Base-by-base conservation (phyloP, 1,140 invertebrate species). In the Argopecten irradians region DNA sequence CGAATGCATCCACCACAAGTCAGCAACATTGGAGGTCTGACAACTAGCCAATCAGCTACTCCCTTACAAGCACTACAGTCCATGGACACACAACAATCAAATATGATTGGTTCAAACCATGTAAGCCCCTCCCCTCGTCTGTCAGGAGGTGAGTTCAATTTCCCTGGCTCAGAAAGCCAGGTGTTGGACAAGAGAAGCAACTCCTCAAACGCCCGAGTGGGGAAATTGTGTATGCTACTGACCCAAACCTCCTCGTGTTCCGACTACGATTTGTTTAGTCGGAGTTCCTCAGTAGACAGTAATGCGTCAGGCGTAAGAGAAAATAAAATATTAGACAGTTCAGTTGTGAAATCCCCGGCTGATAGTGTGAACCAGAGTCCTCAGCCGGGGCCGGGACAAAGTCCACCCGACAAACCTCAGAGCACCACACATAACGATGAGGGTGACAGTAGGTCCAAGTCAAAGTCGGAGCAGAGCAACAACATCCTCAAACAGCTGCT, bases 401-500 rank as follows among this genome's bases (percentile, higher is more conserved):
- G 93, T 83, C 93, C 94, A 0, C 96, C 91, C 32, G 93, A 95
- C 88, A 94, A 94, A 89, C 94, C 94, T 11, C 94, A 95, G 86
- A 95, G 96, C 92, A 95, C 96, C 93, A 95, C 95, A n/a, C 85
- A 91, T 83, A 95, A 95, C 85, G 94, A 96, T 84, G 96, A 94
- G 16, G 90, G 94, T 89, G 92, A 96, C 91, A 88, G 87, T 46
- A 83, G 85, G 34, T 86, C 43, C 32, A 88, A 83, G 19, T 71
- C 85, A 28, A 91, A 86, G 22, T 86, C 90, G 28, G 35, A 71
- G 0, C 86, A 92, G 93, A 93, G 91, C 93, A 95, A 90, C 93
- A 94, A 95, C 90, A 97, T 98, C 93, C 95, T 98, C 82, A 98
- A 98, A 94, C 97, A 96, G 87, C 95, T 98, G 93, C 95, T 98